Conservation (phyloP, 2,797 vertebrate genomes). For the Momotus momota region DNA sequence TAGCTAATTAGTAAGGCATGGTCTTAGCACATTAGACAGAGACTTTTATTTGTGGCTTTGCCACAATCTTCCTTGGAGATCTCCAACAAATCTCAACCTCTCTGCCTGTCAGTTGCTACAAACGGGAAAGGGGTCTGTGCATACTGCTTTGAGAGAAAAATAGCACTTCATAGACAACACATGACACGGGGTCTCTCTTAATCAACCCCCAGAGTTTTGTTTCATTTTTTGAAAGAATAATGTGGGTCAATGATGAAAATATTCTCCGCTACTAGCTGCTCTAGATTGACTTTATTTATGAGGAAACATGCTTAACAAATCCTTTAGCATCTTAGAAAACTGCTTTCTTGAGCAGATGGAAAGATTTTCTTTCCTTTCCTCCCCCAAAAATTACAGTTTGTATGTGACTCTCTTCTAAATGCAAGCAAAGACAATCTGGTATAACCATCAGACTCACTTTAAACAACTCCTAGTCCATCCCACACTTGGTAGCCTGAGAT, state of each 20-base stretch:
- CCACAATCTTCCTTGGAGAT: background rate
- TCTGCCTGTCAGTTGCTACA: background rate
- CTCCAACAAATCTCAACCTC: background rate
- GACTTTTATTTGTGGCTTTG: slow-evolving; percentile 12
- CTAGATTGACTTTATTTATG: background rate
- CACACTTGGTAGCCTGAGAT: background rate
- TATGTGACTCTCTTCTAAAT: background rate
- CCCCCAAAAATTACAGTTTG: background rate
- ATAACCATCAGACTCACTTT: background rate
- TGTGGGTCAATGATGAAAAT: background rate
- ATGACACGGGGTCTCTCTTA: background rate
- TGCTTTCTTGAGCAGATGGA: background rate
- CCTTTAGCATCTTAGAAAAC: background rate
- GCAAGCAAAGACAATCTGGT: background rate
- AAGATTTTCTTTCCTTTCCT: background rate
- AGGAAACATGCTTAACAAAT: background rate
- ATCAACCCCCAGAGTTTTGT: background rate
- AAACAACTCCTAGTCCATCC: background rate
- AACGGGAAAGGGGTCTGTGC: background rate
- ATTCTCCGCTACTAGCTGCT: background rate
- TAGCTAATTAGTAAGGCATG: background rate
- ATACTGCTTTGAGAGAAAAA: background rate
- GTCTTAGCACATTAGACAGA: background rate
- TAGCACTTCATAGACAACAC: background rate
- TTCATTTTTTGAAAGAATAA: background rate